These are phyloP conservation scores for Coptodon rendalli DNA, from an alignment of 2,113 vertebrate genomes.

Conservation along the genomic window DNA sequence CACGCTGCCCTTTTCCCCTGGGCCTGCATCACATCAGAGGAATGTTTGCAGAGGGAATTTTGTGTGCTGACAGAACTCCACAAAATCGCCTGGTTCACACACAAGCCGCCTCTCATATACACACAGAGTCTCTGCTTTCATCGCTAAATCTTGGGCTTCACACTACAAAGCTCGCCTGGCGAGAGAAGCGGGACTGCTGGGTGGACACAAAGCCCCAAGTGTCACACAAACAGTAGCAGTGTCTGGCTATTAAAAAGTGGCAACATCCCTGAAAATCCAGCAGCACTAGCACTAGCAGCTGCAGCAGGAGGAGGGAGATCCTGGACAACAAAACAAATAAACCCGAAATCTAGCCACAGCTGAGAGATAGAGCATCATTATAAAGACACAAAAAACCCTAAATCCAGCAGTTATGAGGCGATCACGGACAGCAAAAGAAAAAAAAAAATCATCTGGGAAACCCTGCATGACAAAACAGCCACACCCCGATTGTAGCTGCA, in stretches of 20 bases:
- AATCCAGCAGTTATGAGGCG: constrained; percentile 10
- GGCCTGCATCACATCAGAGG: constrained; percentile 35
- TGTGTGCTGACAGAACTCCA: constrained; percentile 47
- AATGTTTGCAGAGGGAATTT: constrained; percentile 52
- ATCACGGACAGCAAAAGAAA: constrained; percentile 12
- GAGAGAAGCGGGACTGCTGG: background rate
- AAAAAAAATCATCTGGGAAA: constrained; percentile 10
- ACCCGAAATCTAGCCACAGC: constrained; percentile 31
- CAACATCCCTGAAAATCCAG: constrained; percentile 7
- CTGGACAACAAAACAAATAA: constrained; percentile 18
- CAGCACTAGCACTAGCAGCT: background rate
- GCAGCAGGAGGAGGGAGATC: background rate
- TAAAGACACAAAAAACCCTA: background rate
- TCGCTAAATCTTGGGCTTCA: constrained; percentile 27
- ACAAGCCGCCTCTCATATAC: background rate
- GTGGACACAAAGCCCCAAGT: constrained; percentile 33
- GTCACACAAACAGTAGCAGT: constrained; percentile 40
- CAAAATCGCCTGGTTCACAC: constrained; percentile 1
- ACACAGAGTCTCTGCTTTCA: constrained; percentile 20
- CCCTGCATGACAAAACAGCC: constrained; percentile 20
- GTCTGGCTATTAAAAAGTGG: constrained; percentile 28
- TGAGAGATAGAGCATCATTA: background rate
- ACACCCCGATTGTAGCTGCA: constrained; percentile 37
- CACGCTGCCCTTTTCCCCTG: background rate
- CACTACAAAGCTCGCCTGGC: constrained; percentile 26